Conservation (phyloP, 2,113 vertebrate genomes). For the Colius striatus region DNA sequence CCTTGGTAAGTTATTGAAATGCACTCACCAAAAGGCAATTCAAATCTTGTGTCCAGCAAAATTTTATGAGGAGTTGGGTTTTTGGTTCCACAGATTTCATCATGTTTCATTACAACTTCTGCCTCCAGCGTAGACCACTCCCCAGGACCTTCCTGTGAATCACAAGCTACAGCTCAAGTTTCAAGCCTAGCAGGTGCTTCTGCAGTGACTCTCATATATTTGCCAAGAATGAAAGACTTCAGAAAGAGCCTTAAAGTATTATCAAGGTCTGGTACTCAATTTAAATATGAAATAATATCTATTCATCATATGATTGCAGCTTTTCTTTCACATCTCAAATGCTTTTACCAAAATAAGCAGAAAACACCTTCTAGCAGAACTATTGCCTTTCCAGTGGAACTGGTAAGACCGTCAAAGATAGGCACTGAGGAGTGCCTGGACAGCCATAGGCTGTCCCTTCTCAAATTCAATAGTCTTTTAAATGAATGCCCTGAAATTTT, state of each 20-base stretch:
- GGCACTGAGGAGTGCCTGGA: neutral
- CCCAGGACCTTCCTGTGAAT: conserved; percentile 91
- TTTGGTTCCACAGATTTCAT: conserved; percentile 96
- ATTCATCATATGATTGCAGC: neutral
- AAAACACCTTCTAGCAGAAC: neutral
- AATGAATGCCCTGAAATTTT: neutral
- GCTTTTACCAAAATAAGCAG: neutral
- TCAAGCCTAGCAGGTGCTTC: neutral
- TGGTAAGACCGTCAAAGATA: neutral
- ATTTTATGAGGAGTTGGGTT: conserved; percentile 92
- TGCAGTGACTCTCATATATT: neutral
- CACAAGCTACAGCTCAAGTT: conserved; percentile 38
- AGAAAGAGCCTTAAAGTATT: neutral
- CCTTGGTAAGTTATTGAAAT: neutral
- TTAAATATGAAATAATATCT: neutral
- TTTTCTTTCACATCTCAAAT: neutral
- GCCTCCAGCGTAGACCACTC: conserved; percentile 91
- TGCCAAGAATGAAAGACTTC: neutral
- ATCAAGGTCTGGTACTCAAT: neutral
- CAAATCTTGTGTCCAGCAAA: conserved; percentile 93
- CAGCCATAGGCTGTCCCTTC: neutral
- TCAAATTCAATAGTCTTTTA: neutral
- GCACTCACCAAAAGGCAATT: conserved; percentile 95
- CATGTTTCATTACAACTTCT: conserved; percentile 94
- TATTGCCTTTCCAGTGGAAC: neutral